Evolutionary conservation across 2,113 vertebrate genomes (phyloP), one percentile per base, ranked within the genome.

Genomic region (Nettapus auritus): DNA sequence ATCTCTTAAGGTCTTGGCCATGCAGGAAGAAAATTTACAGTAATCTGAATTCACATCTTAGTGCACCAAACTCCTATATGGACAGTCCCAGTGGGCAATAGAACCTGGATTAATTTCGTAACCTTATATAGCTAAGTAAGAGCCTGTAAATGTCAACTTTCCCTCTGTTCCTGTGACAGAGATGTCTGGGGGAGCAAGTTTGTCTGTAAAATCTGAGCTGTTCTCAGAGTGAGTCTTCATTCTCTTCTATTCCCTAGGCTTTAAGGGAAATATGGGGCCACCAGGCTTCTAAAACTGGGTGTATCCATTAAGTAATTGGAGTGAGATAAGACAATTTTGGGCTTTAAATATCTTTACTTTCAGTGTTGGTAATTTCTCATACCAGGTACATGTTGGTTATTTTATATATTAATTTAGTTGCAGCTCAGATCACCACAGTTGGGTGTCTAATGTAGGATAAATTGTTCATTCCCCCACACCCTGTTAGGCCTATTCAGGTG

Each of bases 401-500:
- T 86, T 83, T 70, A 77, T 57, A 16, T 83, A 31, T 92, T 34
- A 34, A 28, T 31, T 14, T 57, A 63, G 60, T 28, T 81, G 40
- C 70, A 71, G 21, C 23, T 59, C 78, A 64, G 84, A 81, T 28
- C 56, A 55, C 5, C 1, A 16, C 44, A 83, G 8, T 8, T 74
- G n/a, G 28, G 29, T 68, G 52, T 34, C 23, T 21, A 15, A 7
- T 68, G 22, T 3, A 17, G 21, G 22, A 19, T 16, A 63, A 86
- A 56, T 34, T 33, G 6, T 70, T 81, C 56, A 86, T 66, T 55
- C 15, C 6, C 13, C 3, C 20, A 19, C 40, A 8, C 18, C 25
- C 6, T 0, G 0, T 57, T 69, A 66, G 53, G 50, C 29, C 31
- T 63, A 23, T 86, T 76, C 1, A 0, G 48, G 36, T 48, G 62